These are phyloP conservation scores for Oscheius onirici DNA, from an alignment of 2,888 invertebrate genomes.

Conservation along the genomic window DNA sequence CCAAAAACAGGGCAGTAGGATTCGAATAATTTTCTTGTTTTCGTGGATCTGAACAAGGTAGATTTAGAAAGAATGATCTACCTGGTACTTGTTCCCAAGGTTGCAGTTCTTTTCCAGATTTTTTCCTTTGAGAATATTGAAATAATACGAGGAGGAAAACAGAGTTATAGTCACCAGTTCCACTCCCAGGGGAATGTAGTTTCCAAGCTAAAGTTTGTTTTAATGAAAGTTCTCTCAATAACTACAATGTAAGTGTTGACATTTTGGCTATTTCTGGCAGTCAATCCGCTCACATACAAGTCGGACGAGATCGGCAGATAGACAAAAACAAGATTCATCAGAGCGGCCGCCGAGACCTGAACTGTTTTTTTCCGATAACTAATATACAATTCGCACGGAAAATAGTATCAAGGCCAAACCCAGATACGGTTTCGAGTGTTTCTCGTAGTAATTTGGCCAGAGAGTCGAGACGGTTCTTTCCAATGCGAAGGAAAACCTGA, in stretches of 20 bases:
- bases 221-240: not conserved
- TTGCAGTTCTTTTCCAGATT: not conserved
- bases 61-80: no score
- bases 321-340: not conserved
- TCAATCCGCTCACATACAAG: not conserved
- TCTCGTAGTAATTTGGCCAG: constrained; percentile 2
- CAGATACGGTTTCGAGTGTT: not conserved
- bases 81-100: not conserved
- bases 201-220: not conserved
- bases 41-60: not conserved
- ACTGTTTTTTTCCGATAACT: not conserved
- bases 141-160: not conserved
- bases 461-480: constrained; percentile 12
- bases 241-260: not conserved
- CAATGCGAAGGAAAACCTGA: constrained; percentile 5
- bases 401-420: not conserved
- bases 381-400: not conserved
- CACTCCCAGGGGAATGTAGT: not conserved
- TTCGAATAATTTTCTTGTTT: not conserved
- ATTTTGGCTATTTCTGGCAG: not conserved
- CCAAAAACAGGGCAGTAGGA: not conserved
- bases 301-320: constrained; percentile 1
- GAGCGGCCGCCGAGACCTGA: not conserved
- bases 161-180: not conserved
- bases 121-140: not conserved